Base-by-base conservation (phyloP, 2,888 invertebrate genomes). In the Lobophora halterata region DNA sequence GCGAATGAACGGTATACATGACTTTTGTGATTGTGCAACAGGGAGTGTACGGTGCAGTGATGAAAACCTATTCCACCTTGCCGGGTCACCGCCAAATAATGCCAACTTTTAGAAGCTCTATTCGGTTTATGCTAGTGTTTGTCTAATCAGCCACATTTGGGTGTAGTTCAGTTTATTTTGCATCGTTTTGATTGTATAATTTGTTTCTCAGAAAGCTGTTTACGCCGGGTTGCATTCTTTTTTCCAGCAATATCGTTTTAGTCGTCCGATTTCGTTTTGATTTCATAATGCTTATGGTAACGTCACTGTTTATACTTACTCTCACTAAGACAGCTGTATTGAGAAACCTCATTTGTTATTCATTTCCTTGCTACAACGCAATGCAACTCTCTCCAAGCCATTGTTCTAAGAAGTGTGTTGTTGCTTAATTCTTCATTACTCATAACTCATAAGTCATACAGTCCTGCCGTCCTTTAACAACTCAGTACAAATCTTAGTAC, bases 31-130 rank as follows among this genome's bases (percentile, higher is more conserved):
- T 49, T 52, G 54, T 49, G 60, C 49, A 60, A 47, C 51, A 45
- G 45, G 42, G 52, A 52, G 48, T 55, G 46, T 33, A 45, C 41
- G 49, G 49, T 46, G 50, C 52, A 42, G 51, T 49, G 34, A 49
- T 46, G 26, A 32, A 37, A 43, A 37, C 36, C 31, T 37, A 24
- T 28, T 37, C 26, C 9, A 33, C n/a, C n/a, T n/a, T 20, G 31
- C 36, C 28, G 27, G 42, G 42, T 42, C 42, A 42, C 14, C 36
- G 32, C 24, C 12, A 32, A 31, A 32, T 11, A 14, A 23, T 11
- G 28, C 23, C 14, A n/a, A 3, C 21, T 21, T 27, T 24, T 9
- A 23, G 10, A 12, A 7, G 21, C 13, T 26, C 12, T 31, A 8
- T 29, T 13, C 5, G 13, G 3, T 17, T 18, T 12, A 3, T 26